Percentiles rank a stretch among this genome's conserved stretches.
Evolutionary conservation across 1,140 invertebrate species (phyloP).

Genomic region (Eurytemora carolleeae): DNA sequence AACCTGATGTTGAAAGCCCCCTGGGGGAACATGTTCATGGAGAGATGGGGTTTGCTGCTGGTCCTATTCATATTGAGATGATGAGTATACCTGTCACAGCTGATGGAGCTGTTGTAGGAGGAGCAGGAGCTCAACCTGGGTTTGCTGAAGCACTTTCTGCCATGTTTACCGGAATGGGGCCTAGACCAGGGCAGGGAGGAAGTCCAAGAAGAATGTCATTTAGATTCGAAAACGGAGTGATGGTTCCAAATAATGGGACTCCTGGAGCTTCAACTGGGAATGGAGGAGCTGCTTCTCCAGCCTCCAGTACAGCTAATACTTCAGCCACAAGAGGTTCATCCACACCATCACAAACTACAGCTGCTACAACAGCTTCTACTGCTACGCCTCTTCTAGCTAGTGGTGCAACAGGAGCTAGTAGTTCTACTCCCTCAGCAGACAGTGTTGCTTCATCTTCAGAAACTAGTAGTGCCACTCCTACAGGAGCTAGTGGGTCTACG

Average conservation of each 20-base stretch:
- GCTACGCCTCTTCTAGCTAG: no score
- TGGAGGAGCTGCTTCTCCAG: background rate
- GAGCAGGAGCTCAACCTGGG: background rate
- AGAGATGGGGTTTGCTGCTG: slow-evolving; percentile 9
- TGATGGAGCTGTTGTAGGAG: background rate
- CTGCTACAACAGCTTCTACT: no score
- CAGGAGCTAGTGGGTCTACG: no score
- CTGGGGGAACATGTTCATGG: background rate
- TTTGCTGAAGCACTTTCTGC: background rate
- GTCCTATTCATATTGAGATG: background rate
- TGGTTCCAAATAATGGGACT: background rate
- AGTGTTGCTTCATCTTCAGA: no score
- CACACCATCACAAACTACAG: no score
- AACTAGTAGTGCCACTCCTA: no score
- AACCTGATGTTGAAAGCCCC: background rate
- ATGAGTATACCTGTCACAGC: background rate
- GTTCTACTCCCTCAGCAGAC: no score
- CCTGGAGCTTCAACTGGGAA: background rate
- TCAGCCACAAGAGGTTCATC: background rate
- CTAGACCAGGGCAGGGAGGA: background rate
- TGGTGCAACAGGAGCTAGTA: no score
- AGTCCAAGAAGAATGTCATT: background rate
- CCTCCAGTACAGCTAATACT: background rate
- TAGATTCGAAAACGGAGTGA: background rate
- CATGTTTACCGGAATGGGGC: background rate